Evolutionary conservation across 53 echinoderm and acorn worm species (phyloP), one percentile per base, ranked within the genome.

Genomic region (Glandiceps talaboti): DNA sequence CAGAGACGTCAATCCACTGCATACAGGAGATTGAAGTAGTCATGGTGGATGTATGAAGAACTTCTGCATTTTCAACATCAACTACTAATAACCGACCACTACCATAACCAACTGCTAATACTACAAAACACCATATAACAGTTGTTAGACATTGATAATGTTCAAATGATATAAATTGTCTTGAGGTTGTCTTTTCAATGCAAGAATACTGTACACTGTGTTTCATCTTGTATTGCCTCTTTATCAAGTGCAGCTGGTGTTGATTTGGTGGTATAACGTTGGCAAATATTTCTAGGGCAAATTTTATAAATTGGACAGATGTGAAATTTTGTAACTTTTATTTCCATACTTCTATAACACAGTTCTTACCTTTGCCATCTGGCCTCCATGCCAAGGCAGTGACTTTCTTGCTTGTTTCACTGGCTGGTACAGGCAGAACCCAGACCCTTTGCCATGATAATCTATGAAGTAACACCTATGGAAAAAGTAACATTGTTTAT

Each of bases 331-430:
- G n/a, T n/a, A n/a, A n/a, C n/a, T n/a, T n/a, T n/a, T n/a, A n/a
- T n/a, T n/a, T n/a, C n/a, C n/a, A n/a, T n/a, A n/a, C n/a, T n/a
- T n/a, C n/a, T n/a, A n/a, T n/a, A n/a, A n/a, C n/a, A n/a, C n/a
- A n/a, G n/a, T n/a, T n/a, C 80, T 27, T 30, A 96, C 96, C 92
- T 87, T 96, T 96, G 6, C 96, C 96, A 96, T 96, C 96, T 25
- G 92, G 92, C 81, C 96, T 86, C 96, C 96, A 96, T 1, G 96
- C 87, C 33, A 96, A 75, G 14, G 87, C 92, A 30, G 80, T 87
- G 10, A 96, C 92, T 27, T 77, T 74, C 83, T 92, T 92, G 30
- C 76, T 83, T 20, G 84, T 78, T 27, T 90, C 92, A 33, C 92
- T 90, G 74, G 86, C 86, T 32, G 90, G 86, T 30, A 92, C 82